Percentiles rank a stretch among this genome's conserved stretches.
Conservation (phyloP, 2,797 vertebrate species). For the Pangasius larnaudii region DNA sequence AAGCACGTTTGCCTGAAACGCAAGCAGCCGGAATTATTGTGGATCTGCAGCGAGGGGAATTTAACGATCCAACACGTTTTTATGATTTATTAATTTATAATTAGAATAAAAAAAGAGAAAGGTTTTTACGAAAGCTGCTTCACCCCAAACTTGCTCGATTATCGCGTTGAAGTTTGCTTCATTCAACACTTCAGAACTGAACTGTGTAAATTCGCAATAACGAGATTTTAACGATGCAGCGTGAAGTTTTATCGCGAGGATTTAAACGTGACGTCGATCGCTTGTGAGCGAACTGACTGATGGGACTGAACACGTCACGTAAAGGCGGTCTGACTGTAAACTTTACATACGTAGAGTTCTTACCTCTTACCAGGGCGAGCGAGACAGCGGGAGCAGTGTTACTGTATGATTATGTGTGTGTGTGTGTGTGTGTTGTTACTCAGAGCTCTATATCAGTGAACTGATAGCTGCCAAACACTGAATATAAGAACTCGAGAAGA, state of each 20-base stretch:
- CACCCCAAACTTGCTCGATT: no score
- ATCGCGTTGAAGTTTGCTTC: not conserved
- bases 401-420: constrained; percentile 74
- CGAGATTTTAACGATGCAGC: not conserved
- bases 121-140: no score
- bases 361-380: constrained; percentile 68
- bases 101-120: no score
- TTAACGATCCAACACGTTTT: no score
- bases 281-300: not conserved
- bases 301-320: not conserved
- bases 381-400: constrained; percentile 68
- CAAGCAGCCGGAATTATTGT: no score
- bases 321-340: not conserved
- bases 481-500: constrained; percentile 23
- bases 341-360: not conserved
- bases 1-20: no score
- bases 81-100: no score
- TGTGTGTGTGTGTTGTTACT: constrained; percentile 59
- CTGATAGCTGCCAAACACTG: constrained; percentile 78
- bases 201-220: no score
- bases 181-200: not conserved
- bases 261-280: not conserved
- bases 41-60: no score
- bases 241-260: not conserved
- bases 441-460: constrained; percentile 68